phyloP scores from a whole-genome alignment of 2,113 vertebrate species.

The Bufo bufo region DNA sequence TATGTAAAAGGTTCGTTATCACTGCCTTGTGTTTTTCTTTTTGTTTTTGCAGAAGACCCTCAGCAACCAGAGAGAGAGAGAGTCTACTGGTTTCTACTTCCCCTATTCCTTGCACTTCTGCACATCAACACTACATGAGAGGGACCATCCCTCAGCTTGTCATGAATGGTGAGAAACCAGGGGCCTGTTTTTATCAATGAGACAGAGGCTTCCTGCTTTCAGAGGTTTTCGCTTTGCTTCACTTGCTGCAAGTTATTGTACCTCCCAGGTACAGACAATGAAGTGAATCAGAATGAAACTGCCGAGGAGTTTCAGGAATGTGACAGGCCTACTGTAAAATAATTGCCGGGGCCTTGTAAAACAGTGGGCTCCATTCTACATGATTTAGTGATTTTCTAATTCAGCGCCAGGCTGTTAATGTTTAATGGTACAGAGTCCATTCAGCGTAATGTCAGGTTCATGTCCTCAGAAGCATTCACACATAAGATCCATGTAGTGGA shows the following conservation, averaged over 20 bases:
- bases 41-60: no score
- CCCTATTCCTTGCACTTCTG: neutral
- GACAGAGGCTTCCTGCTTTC: constrained; percentile 21
- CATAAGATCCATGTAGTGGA: neutral
- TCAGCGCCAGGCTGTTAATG: neutral
- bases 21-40: no score
- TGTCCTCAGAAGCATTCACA: neutral
- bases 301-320: constrained; percentile 14
- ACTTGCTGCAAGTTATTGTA: constrained; percentile 39
- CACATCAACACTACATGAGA: neutral
- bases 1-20: no score
- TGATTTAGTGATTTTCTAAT: neutral
- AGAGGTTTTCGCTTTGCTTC: constrained; percentile 16
- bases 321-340: neutral
- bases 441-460: neutral
- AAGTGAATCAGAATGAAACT: constrained; percentile 22
- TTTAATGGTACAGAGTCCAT: neutral
- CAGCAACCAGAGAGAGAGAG: no score
- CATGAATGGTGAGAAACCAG: constrained; percentile 19
- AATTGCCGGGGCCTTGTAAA: neutral
- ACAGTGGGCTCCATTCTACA: neutral
- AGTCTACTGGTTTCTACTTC: no score
- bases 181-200: constrained; percentile 33
- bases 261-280: constrained; percentile 45
- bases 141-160: neutral